Conservation (phyloP, 2,113 vertebrate species). For the Mirounga angustirostris region DNA sequence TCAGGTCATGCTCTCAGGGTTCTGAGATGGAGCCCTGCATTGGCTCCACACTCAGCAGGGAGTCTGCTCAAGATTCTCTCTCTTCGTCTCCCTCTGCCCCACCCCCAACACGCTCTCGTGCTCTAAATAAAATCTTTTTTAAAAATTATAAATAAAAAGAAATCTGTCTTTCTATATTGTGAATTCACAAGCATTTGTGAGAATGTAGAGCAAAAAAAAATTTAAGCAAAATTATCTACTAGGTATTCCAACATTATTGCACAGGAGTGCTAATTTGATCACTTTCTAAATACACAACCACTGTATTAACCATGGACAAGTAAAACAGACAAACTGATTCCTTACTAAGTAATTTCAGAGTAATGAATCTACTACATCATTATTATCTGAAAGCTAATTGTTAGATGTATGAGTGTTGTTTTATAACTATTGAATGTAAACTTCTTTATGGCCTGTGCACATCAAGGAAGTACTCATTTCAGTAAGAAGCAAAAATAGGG, state of each 20-base stretch:
- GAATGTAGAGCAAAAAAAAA: neutral
- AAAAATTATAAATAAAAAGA: neutral
- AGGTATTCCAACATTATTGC: neutral
- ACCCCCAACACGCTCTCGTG: neutral
- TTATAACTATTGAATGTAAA: conserved; percentile 26
- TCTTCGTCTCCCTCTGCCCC: neutral
- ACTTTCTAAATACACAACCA: neutral
- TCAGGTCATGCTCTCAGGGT: neutral
- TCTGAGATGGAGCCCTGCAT: neutral
- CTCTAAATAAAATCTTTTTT: neutral
- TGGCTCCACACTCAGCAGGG: neutral
- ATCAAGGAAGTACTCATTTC: conserved; percentile 29
- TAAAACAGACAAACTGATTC: conserved; percentile 32
- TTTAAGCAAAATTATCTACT: neutral
- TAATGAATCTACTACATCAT: conserved; percentile 52
- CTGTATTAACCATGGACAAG: neutral
- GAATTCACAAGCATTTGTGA: conserved; percentile 14
- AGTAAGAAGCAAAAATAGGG: neutral
- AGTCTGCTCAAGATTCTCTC: neutral
- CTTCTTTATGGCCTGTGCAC: conserved; percentile 20
- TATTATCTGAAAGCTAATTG: conserved; percentile 66
- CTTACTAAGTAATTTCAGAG: conserved; percentile 35
- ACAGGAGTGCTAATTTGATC: neutral
- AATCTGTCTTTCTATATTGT: neutral
- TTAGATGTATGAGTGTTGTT: conserved; percentile 42